Conservation (phyloP, 1,140 invertebrate species). For the Calephelis nemesis region DNA sequence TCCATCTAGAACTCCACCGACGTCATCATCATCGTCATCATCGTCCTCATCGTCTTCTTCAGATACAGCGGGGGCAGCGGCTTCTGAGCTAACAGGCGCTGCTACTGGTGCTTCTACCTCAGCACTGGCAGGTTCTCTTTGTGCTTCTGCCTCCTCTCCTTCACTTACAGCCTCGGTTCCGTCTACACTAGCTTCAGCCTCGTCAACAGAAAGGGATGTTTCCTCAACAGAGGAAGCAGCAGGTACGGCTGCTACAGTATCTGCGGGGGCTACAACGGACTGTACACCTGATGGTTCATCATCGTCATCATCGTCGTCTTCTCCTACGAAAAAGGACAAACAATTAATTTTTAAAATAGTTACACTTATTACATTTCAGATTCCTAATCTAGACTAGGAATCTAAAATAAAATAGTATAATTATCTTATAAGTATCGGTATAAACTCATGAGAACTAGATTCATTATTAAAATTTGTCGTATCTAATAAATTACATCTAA, state of each 20-base stretch:
- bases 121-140: constrained; percentile 64
- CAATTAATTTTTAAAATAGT: neutral
- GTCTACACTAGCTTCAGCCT: constrained; percentile 70
- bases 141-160: constrained; percentile 61
- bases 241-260: constrained; percentile 71
- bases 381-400: too few relatives aligned
- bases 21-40: constrained; percentile 81
- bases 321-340: constrained; percentile 34
- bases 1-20: constrained; percentile 80
- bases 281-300: constrained; percentile 81
- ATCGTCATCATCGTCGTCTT: constrained; percentile 85
- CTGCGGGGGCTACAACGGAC: constrained; percentile 66
- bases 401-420: too few relatives aligned
- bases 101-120: constrained; percentile 50
- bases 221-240: constrained; percentile 66
- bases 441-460: too few relatives aligned
- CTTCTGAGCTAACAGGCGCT: constrained; percentile 56
- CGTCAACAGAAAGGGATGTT: constrained; percentile 64
- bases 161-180: constrained; percentile 63
- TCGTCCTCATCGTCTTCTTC: constrained; percentile 69
- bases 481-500: too few relatives aligned
- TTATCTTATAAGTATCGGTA: too few relatives aligned
- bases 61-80: constrained; percentile 73
- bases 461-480: too few relatives aligned
- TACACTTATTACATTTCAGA: too few relatives aligned